Conservation (phyloP, 2,888 invertebrate species). For the Orthosia gothica region DNA sequence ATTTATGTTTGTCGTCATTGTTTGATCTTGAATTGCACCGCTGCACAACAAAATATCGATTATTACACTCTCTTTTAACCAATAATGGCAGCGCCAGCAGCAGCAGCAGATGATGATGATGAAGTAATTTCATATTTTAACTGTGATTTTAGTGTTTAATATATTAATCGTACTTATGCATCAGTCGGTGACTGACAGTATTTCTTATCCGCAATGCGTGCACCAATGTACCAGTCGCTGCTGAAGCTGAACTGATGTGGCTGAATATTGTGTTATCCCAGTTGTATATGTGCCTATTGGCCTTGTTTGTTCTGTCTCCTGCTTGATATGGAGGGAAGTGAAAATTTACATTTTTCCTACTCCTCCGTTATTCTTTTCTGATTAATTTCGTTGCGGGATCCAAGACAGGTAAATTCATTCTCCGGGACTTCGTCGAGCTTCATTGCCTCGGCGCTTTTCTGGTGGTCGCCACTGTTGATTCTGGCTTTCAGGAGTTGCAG, state of each 20-base stretch:
- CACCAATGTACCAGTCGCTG: neutral
- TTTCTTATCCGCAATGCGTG: neutral
- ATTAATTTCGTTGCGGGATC: no score
- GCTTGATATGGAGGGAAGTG: no score
- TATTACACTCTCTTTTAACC: neutral
- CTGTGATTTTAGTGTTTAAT: conserved; percentile 7
- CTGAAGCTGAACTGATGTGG: neutral
- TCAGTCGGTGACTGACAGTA: neutral
- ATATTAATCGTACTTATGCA: neutral
- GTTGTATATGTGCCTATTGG: neutral
- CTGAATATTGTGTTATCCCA: neutral
- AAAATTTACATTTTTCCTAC: no score
- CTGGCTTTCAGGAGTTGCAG: no score
- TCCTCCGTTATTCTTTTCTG: no score
- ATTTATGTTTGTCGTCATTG: conserved; percentile 9
- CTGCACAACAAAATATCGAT: conserved; percentile 40
- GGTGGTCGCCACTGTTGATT: no score
- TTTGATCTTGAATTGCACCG: conserved; percentile 17
- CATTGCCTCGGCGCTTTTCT: no score
- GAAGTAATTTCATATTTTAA: conserved; percentile 32
- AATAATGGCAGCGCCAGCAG: conserved; percentile 67
- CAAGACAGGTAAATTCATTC: no score
- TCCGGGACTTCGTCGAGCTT: no score
- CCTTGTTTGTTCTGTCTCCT: no score
- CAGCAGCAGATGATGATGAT: conserved; percentile 42